phyloP scores from a whole-genome alignment of 2,888 invertebrate genomes.

The Suillia variegata region DNA sequence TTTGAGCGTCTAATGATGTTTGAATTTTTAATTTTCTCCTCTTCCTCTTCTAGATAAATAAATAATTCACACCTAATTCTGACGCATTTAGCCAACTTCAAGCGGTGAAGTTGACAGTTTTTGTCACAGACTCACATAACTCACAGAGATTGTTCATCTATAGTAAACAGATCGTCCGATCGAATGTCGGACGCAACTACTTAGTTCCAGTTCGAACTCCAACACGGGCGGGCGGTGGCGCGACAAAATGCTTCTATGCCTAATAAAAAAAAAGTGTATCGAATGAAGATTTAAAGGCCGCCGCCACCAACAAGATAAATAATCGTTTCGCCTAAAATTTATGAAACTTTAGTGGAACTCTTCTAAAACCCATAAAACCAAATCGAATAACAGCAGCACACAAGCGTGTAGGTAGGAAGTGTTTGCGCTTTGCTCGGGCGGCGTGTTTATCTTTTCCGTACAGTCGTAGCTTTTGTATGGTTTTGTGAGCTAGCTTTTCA shows the following conservation, averaged over 20 bases:
- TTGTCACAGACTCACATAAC: background rate
- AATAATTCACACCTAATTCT: constrained; percentile 14
- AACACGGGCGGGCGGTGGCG: no score
- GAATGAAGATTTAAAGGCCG: constrained; percentile 12
- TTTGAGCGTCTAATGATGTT: no score
- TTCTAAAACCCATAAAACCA: constrained; percentile 1
- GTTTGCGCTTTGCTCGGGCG: no score
- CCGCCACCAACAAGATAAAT: constrained; percentile 1
- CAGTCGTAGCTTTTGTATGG: no score
- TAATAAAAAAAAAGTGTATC: no score
- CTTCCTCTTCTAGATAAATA: background rate
- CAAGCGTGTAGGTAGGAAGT: no score
- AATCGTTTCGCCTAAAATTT: constrained; percentile 7
- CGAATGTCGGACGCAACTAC: no score
- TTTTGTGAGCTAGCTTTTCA: no score
- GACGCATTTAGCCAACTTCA: constrained; percentile 11
- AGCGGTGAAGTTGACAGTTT: constrained; percentile 15
- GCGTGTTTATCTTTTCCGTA: no score
- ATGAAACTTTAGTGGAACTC: constrained; percentile 11
- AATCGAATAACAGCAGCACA: background rate
- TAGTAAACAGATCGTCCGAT: background rate
- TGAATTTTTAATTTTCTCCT: no score
- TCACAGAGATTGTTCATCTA: constrained; percentile 1
- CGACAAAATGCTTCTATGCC: no score
- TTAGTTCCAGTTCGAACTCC: no score